Base-by-base conservation (phyloP, 1,140 invertebrate genomes). In the Agrypnia vestita region DNA sequence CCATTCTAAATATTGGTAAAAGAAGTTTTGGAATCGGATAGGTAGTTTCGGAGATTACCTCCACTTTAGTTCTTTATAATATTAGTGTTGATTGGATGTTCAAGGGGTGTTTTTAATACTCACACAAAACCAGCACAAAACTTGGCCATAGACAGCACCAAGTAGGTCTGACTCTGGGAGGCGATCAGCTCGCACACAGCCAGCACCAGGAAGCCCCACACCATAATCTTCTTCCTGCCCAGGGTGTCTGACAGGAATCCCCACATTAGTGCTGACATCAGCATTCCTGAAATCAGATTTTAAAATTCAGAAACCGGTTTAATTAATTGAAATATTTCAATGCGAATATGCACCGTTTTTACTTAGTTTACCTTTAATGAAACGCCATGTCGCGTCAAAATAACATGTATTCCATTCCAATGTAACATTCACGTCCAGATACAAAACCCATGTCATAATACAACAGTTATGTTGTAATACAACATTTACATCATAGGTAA, bases 81-180 rank as follows among this genome's bases (percentile, higher is more conserved):
- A n/a, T n/a, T n/a, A n/a, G n/a, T n/a, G n/a, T n/a, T n/a, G n/a
- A n/a, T n/a, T n/a, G n/a, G n/a, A n/a, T n/a, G n/a, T n/a, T n/a
- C n/a, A n/a, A n/a, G n/a, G n/a, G n/a, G n/a, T n/a, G n/a, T 72
- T 43, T 77, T 71, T 46, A 76, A 21, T 49, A 76, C 92, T 92
- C 84, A 96, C 95, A 95, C 91, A 76, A 95, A 92, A 17, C 96
- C 95, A 78, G 93, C 94, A 25, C 94, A 84, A 84, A 95, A 95
- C 86, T 96, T 93, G 15, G 94, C 92, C 0, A 93, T 84, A 0
- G 95, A 88, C 17, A 97, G 90, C 83, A 93, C 90, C 77, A 90
- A 90, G 84, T 93, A 95, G 69, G 90, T 93, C 84, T 95, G 95
- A 12, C 94, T 93, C 51, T 95, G 87, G 19, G 93, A 91, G 11